Conservation (phyloP, 1,140 invertebrate genomes). For the Drosophila willistoni region DNA sequence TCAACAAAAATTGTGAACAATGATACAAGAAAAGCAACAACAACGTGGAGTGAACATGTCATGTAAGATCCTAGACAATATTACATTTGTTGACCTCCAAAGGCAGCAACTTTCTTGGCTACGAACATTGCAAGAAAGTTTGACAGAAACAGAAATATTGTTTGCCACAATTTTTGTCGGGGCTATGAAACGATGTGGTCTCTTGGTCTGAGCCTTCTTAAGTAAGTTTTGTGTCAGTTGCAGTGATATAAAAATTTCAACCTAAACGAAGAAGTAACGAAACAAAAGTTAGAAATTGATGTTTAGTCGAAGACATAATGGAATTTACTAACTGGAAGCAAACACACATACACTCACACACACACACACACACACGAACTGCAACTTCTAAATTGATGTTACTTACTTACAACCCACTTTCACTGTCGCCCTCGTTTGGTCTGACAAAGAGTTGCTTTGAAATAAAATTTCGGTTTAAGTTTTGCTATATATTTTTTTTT, state of each 20-base stretch:
- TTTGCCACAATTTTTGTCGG: conserved; percentile 24
- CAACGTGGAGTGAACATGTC: conserved; percentile 27
- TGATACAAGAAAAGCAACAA: conserved; percentile 17
- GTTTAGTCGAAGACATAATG: conserved; percentile 18
- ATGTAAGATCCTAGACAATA: conserved; percentile 54
- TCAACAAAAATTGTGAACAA: conserved; percentile 55
- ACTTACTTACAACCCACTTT: too few relatives aligned
- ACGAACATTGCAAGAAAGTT: conserved; percentile 51
- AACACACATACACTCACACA: too few relatives aligned
- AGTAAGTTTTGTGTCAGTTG: conserved; percentile 25
- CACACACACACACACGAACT: too few relatives aligned
- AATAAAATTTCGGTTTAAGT: too few relatives aligned
- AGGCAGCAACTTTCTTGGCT: conserved; percentile 45
- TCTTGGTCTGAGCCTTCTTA: neutral
- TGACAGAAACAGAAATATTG: conserved; percentile 32
- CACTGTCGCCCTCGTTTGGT: too few relatives aligned
- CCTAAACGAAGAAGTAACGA: neutral
- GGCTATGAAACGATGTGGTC: neutral
- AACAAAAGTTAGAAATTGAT: conserved; percentile 29
- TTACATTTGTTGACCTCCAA: conserved; percentile 59
- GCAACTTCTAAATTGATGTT: too few relatives aligned
- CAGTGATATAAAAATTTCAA: conserved; percentile 45
- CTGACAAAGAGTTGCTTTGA: too few relatives aligned
- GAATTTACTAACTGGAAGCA: conserved; percentile 3
- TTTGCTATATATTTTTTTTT: too few relatives aligned